Percentiles rank a stretch among this genome's conserved stretches.
Conservation (phyloP, 2,888 invertebrate species). For the Athripsodes cinereus region DNA sequence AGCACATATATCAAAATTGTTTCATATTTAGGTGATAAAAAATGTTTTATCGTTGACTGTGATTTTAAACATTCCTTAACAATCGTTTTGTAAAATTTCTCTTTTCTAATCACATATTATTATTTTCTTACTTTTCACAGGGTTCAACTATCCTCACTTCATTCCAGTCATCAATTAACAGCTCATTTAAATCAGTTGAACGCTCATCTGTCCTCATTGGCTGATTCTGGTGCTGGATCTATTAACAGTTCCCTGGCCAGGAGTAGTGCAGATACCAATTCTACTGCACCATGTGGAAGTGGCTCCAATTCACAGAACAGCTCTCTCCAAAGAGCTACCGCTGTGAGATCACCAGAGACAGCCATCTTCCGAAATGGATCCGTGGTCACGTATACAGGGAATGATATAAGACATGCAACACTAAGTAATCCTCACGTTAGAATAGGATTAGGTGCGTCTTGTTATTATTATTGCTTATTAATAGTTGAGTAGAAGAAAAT, state of each 20-base stretch:
- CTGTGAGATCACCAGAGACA: slow-evolving; percentile 6
- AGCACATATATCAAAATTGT: no score
- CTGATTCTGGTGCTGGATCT: slow-evolving; percentile 16
- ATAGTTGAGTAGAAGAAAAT: no score
- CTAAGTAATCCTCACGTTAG: slow-evolving; percentile 86
- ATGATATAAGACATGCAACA: slow-evolving; percentile 79
- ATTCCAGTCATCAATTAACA: slow-evolving; percentile 27
- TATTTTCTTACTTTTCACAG: slow-evolving; percentile 16
- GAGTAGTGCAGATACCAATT: slow-evolving; percentile 22
- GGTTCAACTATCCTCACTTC: slow-evolving; percentile 26
- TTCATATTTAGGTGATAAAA: no score
- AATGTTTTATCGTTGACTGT: no score
- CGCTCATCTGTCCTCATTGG: slow-evolving; percentile 25
- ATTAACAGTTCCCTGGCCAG: slow-evolving; percentile 23
- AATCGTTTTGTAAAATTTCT: no score
- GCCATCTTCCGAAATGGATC: slow-evolving; percentile 16
- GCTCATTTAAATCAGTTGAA: slow-evolving; percentile 25
- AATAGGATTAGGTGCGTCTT: slow-evolving; percentile 47
- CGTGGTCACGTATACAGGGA: slow-evolving; percentile 28
- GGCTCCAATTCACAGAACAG: slow-evolving; percentile 21
- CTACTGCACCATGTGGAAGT: slow-evolving; percentile 21
- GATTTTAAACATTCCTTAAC: no score
- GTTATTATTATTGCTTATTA: neutral
- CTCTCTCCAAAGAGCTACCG: slow-evolving; percentile 19
- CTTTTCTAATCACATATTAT: no score